phyloP scores from a whole-genome alignment of 2,113 vertebrate genomes.

The Pitta sordida region DNA sequence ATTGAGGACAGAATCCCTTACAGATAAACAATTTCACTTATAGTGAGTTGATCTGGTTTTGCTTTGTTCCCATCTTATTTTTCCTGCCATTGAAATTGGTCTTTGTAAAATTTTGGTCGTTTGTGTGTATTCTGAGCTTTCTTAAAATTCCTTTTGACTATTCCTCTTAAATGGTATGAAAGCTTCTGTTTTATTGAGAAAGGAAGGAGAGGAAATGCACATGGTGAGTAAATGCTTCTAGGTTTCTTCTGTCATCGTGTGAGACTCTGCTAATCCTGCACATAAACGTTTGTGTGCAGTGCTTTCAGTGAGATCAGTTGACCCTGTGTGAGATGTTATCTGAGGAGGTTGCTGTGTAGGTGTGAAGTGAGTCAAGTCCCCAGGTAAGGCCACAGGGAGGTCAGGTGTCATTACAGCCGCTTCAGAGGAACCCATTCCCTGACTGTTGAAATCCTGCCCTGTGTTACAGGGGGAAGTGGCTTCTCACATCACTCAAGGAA shows the following conservation, averaged over 20 bases:
- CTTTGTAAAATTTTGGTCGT: not conserved
- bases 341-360: not conserved
- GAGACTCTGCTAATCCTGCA: not conserved
- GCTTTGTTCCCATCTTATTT: not conserved
- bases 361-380: not conserved
- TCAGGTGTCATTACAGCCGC: not conserved
- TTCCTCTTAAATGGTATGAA: not conserved
- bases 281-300: not conserved
- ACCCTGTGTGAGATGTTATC: not conserved
- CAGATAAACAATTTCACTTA: not conserved
- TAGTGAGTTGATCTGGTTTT: not conserved
- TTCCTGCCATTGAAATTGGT: not conserved
- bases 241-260: not conserved
- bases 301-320: not conserved
- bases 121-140: not conserved
- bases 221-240: not conserved
- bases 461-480: not conserved
- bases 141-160: not conserved
- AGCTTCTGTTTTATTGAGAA: not conserved
- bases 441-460: not conserved
- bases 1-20: not conserved
- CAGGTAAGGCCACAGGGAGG: not conserved
- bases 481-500: not conserved
- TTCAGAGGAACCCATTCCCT: not conserved
- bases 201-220: not conserved